These are phyloP conservation scores for Cheilosia pagana DNA, from an alignment of 2,888 invertebrate species.

Conservation along the genomic window DNA sequence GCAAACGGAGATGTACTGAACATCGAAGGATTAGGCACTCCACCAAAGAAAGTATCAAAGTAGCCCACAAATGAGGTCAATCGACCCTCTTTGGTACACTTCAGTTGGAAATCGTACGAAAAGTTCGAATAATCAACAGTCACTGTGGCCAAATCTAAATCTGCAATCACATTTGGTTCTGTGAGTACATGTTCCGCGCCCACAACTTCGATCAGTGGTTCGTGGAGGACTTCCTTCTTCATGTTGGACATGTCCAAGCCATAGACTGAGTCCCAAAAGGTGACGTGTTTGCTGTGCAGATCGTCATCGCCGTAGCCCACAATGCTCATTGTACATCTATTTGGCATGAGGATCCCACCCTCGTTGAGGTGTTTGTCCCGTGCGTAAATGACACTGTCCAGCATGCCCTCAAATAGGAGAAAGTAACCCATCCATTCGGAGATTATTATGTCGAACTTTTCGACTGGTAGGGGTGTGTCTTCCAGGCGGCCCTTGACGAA, in stretches of 20 bases:
- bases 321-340: slow-evolving; percentile 92
- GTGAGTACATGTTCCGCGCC: slow-evolving; percentile 87
- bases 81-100: slow-evolving; percentile 86
- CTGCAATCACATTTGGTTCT: slow-evolving; percentile 86
- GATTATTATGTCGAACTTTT: slow-evolving; percentile 95
- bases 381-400: slow-evolving; percentile 96
- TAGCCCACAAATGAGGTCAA: slow-evolving; percentile 94
- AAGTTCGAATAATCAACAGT: slow-evolving; percentile 89
- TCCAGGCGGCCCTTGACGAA: slow-evolving; percentile 94
- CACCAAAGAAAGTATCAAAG: slow-evolving; percentile 94
- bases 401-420: slow-evolving; percentile 97
- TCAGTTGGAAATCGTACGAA: slow-evolving; percentile 88
- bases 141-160: slow-evolving; percentile 91
- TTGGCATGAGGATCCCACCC: slow-evolving; percentile 92
- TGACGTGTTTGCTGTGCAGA: slow-evolving; percentile 89
- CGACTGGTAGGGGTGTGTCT: slow-evolving; percentile 89
- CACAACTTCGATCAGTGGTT: slow-evolving; percentile 89
- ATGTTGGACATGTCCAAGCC: slow-evolving; percentile 97
- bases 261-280: slow-evolving; percentile 97
- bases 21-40: slow-evolving; percentile 85
- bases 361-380: slow-evolving; percentile 91
- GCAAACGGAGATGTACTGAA: slow-evolving; percentile 89
- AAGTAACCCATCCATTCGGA: slow-evolving; percentile 99
- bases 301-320: slow-evolving; percentile 91
- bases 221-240: slow-evolving; percentile 92